phyloP scores from a whole-genome alignment of 2,797 vertebrate genomes.

The Pangasius macronema region DNA sequence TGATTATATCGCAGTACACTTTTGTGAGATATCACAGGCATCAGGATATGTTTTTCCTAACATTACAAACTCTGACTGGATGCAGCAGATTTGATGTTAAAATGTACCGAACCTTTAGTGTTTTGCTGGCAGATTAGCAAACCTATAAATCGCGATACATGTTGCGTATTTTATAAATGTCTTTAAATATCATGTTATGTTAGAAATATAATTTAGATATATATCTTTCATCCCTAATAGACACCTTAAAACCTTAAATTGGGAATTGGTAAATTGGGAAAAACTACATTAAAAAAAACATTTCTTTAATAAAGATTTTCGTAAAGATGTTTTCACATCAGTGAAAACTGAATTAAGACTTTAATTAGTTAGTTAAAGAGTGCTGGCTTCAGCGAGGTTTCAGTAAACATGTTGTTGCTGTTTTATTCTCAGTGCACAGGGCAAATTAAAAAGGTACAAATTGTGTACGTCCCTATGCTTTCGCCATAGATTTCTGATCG shows the following conservation, averaged over 20 bases:
- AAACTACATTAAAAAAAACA: background rate
- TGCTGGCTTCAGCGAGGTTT: background rate
- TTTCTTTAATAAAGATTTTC: too few species aligned
- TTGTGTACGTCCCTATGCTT: too few species aligned
- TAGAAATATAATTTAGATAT: background rate
- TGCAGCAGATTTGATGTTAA: background rate
- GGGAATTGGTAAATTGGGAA: background rate
- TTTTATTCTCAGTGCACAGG: background rate
- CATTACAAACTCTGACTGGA: background rate
- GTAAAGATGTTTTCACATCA: background rate
- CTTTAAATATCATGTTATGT: background rate
- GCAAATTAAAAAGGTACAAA: too few species aligned
- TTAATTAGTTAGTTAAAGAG: background rate
- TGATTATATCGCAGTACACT: background rate
- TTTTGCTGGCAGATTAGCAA: background rate
- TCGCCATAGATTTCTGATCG: too few species aligned
- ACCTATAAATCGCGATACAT: too few species aligned
- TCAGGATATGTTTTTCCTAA: background rate
- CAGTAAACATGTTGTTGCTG: background rate
- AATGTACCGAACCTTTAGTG: background rate
- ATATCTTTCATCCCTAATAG: background rate
- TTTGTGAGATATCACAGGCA: background rate
- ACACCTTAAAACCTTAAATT: background rate
- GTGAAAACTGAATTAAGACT: background rate
- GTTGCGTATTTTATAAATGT: too few species aligned